Evolutionary conservation across 2,113 vertebrate species (phyloP).

Genomic region (Glaucidium brasilianum): DNA sequence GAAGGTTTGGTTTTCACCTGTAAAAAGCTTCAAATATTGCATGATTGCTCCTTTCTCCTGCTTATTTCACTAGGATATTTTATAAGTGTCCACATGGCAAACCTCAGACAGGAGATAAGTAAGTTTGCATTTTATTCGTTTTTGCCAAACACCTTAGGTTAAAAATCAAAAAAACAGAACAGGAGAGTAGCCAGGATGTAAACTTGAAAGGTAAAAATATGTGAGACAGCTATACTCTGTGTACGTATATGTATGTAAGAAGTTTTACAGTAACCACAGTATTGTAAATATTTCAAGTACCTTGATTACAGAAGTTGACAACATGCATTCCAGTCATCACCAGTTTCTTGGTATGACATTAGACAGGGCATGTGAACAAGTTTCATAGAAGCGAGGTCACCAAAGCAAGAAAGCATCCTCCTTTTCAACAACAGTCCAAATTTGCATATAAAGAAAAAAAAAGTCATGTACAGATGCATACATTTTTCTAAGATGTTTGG

Average conservation of each 20-base stretch:
- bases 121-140: background rate
- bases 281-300: constrained; percentile 46
- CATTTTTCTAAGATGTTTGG: background rate
- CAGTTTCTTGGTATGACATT: background rate
- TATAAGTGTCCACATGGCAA: background rate
- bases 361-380: background rate
- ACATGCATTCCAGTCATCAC: constrained; percentile 55
- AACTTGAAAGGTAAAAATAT: background rate
- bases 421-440: background rate
- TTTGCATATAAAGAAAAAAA: background rate
- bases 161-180: background rate
- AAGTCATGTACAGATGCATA: background rate
- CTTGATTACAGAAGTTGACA: constrained; percentile 13
- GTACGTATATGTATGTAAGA: background rate
- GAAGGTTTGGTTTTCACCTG: background rate
- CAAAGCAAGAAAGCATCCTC: background rate
- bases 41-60: background rate
- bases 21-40: background rate
- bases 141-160: background rate
- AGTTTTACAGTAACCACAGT: background rate
- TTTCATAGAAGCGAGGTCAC: background rate
- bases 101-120: background rate
- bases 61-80: background rate
- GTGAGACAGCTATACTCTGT: background rate
- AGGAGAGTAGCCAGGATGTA: background rate